Percentiles rank a stretch among this genome's conserved stretches.
These are phyloP conservation scores for Conus ventricosus DNA, from an alignment of 1,140 invertebrate species.

Conservation along the genomic window DNA sequence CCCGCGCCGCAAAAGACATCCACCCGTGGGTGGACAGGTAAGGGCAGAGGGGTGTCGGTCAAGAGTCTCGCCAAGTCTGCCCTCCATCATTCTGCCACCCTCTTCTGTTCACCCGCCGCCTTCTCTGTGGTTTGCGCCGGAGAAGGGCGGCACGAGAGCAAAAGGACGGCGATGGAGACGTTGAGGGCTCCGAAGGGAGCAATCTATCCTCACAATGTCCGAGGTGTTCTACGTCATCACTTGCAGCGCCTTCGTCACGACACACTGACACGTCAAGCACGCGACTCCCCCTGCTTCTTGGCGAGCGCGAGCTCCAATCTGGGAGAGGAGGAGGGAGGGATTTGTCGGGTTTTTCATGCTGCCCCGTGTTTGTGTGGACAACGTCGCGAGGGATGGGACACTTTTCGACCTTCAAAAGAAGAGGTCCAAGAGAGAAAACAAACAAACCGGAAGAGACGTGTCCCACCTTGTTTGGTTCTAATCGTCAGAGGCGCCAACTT, in stretches of 20 bases:
- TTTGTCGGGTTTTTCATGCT: too few species aligned
- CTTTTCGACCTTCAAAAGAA: not conserved
- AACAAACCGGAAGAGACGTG: not conserved
- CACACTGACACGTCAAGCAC: constrained; percentile 18
- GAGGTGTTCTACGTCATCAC: constrained; percentile 13
- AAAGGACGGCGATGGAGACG: not conserved
- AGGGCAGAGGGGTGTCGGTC: not conserved
- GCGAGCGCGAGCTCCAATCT: not conserved
- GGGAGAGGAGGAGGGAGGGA: too few species aligned
- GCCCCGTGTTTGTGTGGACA: not conserved
- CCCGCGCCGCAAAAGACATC: too few species aligned
- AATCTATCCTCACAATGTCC: not conserved
- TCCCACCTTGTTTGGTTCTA: not conserved
- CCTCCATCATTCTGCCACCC: not conserved
- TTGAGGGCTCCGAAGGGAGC: not conserved
- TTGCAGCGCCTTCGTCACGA: not conserved
- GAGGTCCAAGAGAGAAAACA: not conserved
- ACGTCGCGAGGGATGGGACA: not conserved
- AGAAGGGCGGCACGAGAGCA: not conserved
- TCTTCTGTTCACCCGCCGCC: not conserved
- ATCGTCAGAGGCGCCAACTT: not conserved
- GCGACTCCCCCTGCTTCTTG: not conserved
- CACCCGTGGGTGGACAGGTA: too few species aligned
- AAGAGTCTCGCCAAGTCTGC: not conserved
- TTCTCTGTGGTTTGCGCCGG: not conserved